Evolutionary conservation across 2,888 invertebrate species (phyloP).

Genomic region (Idaea aversata): DNA sequence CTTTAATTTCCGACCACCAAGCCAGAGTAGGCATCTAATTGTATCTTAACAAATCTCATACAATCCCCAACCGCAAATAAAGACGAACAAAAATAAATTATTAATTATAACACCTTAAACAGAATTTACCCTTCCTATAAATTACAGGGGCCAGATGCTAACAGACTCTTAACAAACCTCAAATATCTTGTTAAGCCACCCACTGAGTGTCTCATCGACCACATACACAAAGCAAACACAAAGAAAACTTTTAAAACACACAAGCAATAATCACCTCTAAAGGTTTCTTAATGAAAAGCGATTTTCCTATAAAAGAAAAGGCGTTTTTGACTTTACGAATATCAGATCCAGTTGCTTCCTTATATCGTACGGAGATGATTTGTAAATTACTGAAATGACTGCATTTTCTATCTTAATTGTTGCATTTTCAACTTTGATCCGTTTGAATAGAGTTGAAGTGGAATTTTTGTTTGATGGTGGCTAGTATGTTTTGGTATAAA

Average conservation of each 20-base stretch:
- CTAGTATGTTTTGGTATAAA: slow-evolving; percentile 37
- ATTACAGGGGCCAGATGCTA: slow-evolving; percentile 75
- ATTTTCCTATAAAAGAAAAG: slow-evolving; percentile 33
- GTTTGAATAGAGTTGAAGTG: accelerated
- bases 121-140: slow-evolving; percentile 73
- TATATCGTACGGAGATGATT: slow-evolving; percentile 64
- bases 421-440: slow-evolving; percentile 28
- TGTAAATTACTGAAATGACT: slow-evolving; percentile 34
- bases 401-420: slow-evolving; percentile 6
- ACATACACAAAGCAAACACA: slow-evolving; percentile 39
- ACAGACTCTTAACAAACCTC: slow-evolving; percentile 74
- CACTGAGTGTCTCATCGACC: slow-evolving; percentile 55
- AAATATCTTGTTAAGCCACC: slow-evolving; percentile 77
- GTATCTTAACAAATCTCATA: slow-evolving; percentile 28
- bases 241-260: slow-evolving; percentile 20
- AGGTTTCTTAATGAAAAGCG: slow-evolving; percentile 25
- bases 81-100: slow-evolving; percentile 71
- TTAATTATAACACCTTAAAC: slow-evolving; percentile 74
- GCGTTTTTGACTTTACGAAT: slow-evolving; percentile 65
- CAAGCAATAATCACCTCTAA: slow-evolving; percentile 28
- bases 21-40: slow-evolving; percentile 32
- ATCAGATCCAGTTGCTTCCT: slow-evolving; percentile 64
- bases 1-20: not conserved
- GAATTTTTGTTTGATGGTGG: slow-evolving; percentile 4
- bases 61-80: slow-evolving; percentile 47